Evolutionary conservation across 2,113 vertebrate genomes (phyloP).

Genomic region (Nerophis lumbriciformis): DNA sequence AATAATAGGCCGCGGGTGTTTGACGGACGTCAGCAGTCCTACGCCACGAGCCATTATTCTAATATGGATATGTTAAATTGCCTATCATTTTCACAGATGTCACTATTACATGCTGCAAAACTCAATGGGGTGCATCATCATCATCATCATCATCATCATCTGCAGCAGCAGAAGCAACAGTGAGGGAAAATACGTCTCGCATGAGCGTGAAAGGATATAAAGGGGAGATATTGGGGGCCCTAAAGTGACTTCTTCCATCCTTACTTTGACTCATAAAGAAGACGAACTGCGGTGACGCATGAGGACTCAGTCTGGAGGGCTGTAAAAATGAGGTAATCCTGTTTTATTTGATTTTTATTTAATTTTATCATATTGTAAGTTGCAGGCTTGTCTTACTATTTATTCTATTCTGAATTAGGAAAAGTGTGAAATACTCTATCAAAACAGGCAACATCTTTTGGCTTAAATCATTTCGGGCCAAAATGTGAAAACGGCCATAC

Average conservation of each 20-base stretch:
- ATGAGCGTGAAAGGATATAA: not conserved
- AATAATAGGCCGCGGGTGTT: constrained; percentile 67
- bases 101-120: constrained; percentile 54
- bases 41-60: constrained; percentile 74
- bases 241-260: not conserved
- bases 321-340: too few species aligned
- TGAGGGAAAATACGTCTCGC: constrained; percentile 26
- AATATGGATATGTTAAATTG: constrained; percentile 80
- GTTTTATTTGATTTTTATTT: too few species aligned
- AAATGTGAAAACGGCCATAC: too few species aligned
- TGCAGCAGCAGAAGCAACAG: constrained; percentile 13
- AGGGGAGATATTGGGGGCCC: not conserved
- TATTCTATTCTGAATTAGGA: too few species aligned
- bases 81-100: constrained; percentile 77
- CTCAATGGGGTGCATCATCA: constrained; percentile 67
- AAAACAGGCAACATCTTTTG: too few species aligned
- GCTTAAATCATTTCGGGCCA: too few species aligned
- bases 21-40: constrained; percentile 73
- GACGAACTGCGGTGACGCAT: not conserved
- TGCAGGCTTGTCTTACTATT: too few species aligned
- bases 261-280: not conserved
- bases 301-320: not conserved
- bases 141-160: not conserved
- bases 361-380: too few species aligned
- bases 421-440: too few species aligned